These are phyloP conservation scores for Dicrurus megarhynchus DNA, from an alignment of 2,113 vertebrate species.

Conservation along the genomic window DNA sequence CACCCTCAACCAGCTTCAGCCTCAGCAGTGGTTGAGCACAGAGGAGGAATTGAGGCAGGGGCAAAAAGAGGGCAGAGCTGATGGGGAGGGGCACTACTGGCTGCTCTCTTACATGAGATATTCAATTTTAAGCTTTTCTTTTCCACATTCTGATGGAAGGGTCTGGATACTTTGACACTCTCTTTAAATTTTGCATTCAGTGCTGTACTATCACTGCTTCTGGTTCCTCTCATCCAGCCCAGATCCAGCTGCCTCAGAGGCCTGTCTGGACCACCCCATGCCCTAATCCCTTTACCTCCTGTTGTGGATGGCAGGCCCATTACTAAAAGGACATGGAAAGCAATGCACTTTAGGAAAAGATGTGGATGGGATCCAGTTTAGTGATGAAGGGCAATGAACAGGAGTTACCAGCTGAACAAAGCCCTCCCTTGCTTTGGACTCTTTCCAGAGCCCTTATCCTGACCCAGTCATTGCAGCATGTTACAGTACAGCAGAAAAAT, in stretches of 20 bases:
- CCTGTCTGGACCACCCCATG: background rate
- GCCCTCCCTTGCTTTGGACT: background rate
- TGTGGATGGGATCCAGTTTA: background rate
- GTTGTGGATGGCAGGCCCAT: background rate
- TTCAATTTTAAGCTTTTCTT: background rate
- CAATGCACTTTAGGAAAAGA: background rate
- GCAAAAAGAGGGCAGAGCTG: background rate
- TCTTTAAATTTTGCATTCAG: background rate
- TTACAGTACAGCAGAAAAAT: background rate
- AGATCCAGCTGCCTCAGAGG: background rate
- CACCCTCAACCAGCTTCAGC: background rate
- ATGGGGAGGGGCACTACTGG: background rate
- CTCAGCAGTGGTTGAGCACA: background rate
- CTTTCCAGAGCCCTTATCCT: background rate
- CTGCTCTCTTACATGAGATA: background rate
- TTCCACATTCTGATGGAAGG: background rate
- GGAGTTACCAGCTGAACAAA: background rate
- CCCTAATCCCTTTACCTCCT: accelerated
- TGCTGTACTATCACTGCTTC: background rate
- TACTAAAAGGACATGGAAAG: background rate
- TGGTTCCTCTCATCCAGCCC: background rate
- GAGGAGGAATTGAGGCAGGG: background rate
- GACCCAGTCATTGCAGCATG: accelerated
- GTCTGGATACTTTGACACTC: background rate
- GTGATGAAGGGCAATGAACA: background rate